Evolutionary conservation across 2,113 vertebrate genomes (phyloP).

Genomic region (Vulpes vulpes): DNA sequence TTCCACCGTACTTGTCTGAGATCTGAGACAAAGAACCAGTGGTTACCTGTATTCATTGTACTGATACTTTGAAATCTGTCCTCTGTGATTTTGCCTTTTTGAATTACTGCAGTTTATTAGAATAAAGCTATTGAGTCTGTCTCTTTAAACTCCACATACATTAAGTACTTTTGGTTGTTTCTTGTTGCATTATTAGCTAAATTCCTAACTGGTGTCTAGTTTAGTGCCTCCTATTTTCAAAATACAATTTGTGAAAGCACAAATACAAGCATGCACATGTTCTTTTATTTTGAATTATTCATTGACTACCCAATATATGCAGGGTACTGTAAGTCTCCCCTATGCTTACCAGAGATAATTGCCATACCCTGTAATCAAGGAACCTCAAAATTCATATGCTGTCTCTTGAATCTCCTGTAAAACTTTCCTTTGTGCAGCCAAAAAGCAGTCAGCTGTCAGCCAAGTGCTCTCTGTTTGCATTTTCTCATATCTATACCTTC

Average conservation of each 20-base stretch:
- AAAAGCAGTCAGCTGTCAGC: accelerated
- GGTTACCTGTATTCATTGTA: background rate
- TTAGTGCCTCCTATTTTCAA: background rate
- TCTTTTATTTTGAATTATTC: conserved; percentile 32
- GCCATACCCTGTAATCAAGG: background rate
- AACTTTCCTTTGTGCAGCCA: background rate
- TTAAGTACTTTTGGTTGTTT: background rate
- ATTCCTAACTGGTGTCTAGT: background rate
- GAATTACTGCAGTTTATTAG: background rate
- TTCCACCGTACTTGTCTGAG: background rate
- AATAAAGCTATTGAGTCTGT: background rate
- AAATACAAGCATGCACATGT: background rate
- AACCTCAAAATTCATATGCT: background rate
- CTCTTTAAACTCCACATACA: background rate
- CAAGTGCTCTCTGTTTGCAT: background rate
- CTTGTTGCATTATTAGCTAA: conserved; percentile 19
- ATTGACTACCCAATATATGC: background rate
- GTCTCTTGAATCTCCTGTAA: background rate
- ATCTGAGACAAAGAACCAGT: background rate
- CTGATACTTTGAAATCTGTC: background rate
- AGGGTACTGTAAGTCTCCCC: background rate
- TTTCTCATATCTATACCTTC: background rate
- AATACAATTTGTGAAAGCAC: background rate
- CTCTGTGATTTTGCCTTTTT: background rate
- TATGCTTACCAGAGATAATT: background rate